phyloP scores from a whole-genome alignment of 2,113 vertebrate genomes.

The Anarhynchus alexandrinus region DNA sequence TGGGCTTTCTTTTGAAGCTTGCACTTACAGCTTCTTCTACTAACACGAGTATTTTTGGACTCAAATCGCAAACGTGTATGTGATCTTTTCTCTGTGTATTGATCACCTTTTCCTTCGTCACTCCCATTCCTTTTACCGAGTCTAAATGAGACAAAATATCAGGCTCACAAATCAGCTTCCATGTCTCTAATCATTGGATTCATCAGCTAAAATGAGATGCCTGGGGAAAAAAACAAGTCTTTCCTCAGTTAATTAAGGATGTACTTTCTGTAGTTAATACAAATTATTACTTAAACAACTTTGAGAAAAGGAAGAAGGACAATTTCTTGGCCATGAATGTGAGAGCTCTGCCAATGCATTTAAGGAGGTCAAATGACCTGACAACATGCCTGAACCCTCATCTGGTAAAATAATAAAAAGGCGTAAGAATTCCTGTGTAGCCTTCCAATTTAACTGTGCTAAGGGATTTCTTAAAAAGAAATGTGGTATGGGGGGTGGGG shows the following conservation, averaged over 20 bases:
- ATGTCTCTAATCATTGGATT: neutral
- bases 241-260: neutral
- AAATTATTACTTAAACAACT: constrained; percentile 1
- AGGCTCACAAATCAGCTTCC: neutral
- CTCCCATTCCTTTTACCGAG: neutral
- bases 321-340: neutral
- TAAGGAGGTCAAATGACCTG: constrained; percentile 53
- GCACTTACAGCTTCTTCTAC: neutral
- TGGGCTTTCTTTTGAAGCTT: neutral
- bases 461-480: constrained; percentile 34
- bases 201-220: neutral
- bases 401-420: constrained; percentile 53
- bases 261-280: neutral
- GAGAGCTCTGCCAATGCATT: constrained; percentile 33
- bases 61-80: neutral
- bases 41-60: neutral
- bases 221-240: neutral
- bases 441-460: neutral
- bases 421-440: neutral
- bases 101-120: neutral
- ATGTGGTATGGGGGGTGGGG: neutral
- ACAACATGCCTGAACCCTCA: constrained; percentile 21
- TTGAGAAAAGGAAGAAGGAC: neutral
- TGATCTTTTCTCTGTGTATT: neutral
- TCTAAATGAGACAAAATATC: neutral